phyloP scores from a whole-genome alignment of 2,113 vertebrate genomes.

The Microcebus lehilahytsara region DNA sequence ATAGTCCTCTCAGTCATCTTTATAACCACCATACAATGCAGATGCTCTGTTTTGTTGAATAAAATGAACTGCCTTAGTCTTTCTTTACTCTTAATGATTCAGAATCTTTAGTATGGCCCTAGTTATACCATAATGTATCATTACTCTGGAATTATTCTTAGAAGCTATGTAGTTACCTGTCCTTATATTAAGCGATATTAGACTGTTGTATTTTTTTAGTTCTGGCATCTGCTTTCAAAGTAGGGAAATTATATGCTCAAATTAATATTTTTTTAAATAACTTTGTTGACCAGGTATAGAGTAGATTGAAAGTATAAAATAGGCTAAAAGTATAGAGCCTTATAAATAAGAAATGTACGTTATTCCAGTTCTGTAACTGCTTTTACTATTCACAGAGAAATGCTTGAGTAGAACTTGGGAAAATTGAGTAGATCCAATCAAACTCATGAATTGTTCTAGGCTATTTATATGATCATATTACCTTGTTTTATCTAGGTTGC shows the following conservation, averaged over 20 bases:
- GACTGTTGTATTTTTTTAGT: not conserved
- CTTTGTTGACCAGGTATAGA: not conserved
- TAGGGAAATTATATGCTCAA: not conserved
- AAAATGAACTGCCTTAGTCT: conserved; percentile 10
- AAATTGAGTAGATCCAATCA: not conserved
- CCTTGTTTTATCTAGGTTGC: conserved; percentile 88
- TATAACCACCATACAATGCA: not conserved
- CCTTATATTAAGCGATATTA: not conserved
- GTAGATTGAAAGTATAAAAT: not conserved
- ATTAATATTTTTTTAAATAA: conserved; percentile 19
- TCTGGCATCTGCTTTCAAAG: not conserved
- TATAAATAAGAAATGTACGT: conserved; percentile 1
- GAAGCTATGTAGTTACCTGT: not conserved
- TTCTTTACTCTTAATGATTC: not conserved
- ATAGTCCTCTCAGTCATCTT: not conserved
- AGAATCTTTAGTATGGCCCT: not conserved
- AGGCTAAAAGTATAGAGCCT: not conserved
- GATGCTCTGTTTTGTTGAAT: not conserved
- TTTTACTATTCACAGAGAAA: conserved; percentile 21
- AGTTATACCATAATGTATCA: not conserved
- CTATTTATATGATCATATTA: conserved; percentile 27
- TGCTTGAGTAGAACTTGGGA: not conserved
- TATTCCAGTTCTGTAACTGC: not conserved
- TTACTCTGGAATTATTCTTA: not conserved
- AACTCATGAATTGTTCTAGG: not conserved